phyloP scores from a whole-genome alignment of 2,888 invertebrate genomes.

The Aquatica leii region DNA sequence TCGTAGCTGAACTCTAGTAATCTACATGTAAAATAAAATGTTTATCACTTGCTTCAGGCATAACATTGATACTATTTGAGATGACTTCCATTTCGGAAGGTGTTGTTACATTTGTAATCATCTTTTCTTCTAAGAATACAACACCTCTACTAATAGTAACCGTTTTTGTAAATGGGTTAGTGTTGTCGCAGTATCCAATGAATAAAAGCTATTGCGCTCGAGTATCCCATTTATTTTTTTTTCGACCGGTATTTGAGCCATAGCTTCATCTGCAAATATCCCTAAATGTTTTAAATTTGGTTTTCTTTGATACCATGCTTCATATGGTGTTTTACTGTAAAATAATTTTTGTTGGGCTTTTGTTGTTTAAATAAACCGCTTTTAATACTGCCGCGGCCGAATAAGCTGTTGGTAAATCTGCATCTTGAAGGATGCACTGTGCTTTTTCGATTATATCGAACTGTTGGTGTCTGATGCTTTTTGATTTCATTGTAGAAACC shows the following conservation, averaged over 20 bases:
- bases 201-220: slow-evolving; percentile 49
- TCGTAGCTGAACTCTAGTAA: too few species aligned
- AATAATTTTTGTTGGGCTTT: slow-evolving; percentile 19
- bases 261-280: slow-evolving; percentile 53
- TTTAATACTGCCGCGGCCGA: slow-evolving; percentile 35
- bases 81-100: too few species aligned
- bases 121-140: too few species aligned
- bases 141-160: too few species aligned
- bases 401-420: slow-evolving; percentile 20
- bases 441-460: slow-evolving; percentile 39
- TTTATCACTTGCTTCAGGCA: too few species aligned
- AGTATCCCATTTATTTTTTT: slow-evolving; percentile 48
- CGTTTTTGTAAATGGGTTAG: too few species aligned
- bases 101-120: too few species aligned
- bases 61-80: too few species aligned
- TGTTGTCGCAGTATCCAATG: slow-evolving; percentile 48
- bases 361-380: slow-evolving; percentile 24
- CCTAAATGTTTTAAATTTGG: slow-evolving; percentile 50
- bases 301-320: slow-evolving; percentile 50
- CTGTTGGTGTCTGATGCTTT: slow-evolving; percentile 36
- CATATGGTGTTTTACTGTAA: slow-evolving; percentile 47
- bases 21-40: too few species aligned
- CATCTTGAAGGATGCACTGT: slow-evolving; percentile 30
- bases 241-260: slow-evolving; percentile 50
- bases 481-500: too few species aligned